Conservation (phyloP, 2,888 invertebrate genomes). For the Plusia festucae region DNA sequence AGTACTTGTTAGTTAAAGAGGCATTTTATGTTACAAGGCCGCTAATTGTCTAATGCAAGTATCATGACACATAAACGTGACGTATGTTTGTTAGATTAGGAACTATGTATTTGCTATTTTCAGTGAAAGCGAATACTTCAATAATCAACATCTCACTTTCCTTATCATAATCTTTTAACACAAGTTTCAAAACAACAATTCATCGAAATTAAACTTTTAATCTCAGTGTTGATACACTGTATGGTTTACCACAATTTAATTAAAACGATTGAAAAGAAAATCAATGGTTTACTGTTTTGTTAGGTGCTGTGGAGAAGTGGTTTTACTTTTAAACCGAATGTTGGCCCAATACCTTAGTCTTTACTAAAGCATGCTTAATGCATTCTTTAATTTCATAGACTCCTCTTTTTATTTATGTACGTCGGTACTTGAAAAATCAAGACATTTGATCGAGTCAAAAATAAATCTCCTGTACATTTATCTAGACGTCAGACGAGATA, state of each 20-base stretch:
- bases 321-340: too few species aligned
- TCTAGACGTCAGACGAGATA: too few species aligned
- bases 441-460: too few species aligned
- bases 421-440: too few species aligned
- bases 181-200: not conserved
- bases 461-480: too few species aligned
- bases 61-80: not conserved
- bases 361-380: too few species aligned
- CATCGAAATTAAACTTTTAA: slow-evolving; percentile 6
- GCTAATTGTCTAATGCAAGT: not conserved
- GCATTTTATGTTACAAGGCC: too few species aligned
- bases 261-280: slow-evolving; percentile 6
- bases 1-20: too few species aligned
- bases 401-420: too few species aligned
- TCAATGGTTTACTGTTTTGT: not conserved
- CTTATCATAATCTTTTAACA: not conserved
- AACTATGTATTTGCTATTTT: slow-evolving; percentile 1
- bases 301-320: too few species aligned
- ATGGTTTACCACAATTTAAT: slow-evolving; percentile 15
- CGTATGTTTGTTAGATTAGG: not conserved
- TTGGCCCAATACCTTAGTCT: too few species aligned
- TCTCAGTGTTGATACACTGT: slow-evolving; percentile 9
- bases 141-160: not conserved
- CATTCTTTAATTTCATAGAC: too few species aligned
- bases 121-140: not conserved